These are phyloP conservation scores for Ormyrus nitidulus DNA, from an alignment of 2,888 invertebrate genomes.

Conservation along the genomic window DNA sequence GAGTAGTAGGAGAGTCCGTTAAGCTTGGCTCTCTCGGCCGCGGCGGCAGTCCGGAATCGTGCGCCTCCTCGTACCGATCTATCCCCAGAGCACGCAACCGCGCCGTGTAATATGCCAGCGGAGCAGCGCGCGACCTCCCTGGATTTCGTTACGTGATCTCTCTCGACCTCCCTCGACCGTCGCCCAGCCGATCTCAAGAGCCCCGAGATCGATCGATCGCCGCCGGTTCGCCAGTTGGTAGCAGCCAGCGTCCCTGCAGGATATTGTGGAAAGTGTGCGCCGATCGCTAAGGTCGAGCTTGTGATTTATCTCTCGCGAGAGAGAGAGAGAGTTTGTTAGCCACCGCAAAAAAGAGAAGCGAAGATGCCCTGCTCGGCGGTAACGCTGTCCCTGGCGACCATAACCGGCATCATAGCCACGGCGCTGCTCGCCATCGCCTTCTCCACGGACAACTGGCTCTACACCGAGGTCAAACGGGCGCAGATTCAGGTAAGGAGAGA, in stretches of 20 bases:
- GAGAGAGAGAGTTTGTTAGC: no score
- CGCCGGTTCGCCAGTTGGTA: no score
- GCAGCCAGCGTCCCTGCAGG: no score
- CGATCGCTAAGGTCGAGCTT: no score
- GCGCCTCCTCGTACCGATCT: conserved; percentile 39
- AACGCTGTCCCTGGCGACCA: conserved; percentile 95
- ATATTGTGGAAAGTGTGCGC: no score
- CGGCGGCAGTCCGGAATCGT: conserved; percentile 37
- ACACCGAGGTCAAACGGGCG: conserved; percentile 92
- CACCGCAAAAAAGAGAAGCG: not conserved
- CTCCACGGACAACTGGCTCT: conserved; percentile 97
- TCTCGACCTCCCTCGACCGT: no score
- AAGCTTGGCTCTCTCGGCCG: conserved; percentile 15
- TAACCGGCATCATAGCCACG: conserved; percentile 95
- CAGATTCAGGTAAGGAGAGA: conserved; percentile 84
- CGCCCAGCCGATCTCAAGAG: no score
- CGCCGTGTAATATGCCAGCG: conserved; percentile 30
- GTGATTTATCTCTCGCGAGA: no score
- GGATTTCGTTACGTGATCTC: conserved; percentile 12
- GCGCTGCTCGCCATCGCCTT: conserved; percentile 95
- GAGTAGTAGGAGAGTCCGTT: conserved; percentile 15
- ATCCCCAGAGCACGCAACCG: not conserved
- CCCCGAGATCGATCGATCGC: no score
- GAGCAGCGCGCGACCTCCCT: conserved; percentile 30
- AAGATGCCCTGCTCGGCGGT: conserved; percentile 96